Percentiles rank a stretch among this genome's conserved stretches.
Conservation (phyloP, 2,113 vertebrate species). For the Labeo catla region DNA sequence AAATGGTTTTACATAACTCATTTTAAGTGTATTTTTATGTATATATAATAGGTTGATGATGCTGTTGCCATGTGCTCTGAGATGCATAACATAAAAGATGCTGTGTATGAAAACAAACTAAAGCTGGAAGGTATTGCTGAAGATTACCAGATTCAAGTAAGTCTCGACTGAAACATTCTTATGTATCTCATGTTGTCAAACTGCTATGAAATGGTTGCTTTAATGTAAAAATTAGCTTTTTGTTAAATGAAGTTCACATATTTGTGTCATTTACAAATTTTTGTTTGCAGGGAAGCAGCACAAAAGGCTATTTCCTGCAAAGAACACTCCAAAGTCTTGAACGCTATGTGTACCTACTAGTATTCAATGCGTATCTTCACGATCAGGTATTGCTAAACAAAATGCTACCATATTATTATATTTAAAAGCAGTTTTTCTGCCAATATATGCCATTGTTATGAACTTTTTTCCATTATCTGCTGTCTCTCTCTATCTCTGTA, state of each 20-base stretch:
- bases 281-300: conserved; percentile 74
- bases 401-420: neutral
- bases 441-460: neutral
- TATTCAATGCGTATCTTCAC: conserved; percentile 87
- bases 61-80: conserved; percentile 81
- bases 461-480: neutral
- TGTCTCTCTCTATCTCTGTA: conserved; percentile 57
- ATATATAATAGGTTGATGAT: conserved; percentile 76
- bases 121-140: conserved; percentile 75
- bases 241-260: neutral
- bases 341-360: conserved; percentile 83
- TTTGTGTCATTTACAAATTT: neutral
- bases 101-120: conserved; percentile 78
- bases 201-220: neutral
- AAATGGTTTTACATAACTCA: neutral
- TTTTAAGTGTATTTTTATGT: neutral
- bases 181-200: neutral
- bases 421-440: neutral
- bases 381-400: conserved; percentile 77
- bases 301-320: conserved; percentile 77
- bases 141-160: conserved; percentile 79
- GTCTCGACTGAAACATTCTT: neutral
- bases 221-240: neutral
- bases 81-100: conserved; percentile 83
- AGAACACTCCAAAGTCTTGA: conserved; percentile 80